A percentile compares a stretch with the other conserved stretches of the same genome.
Conservation (phyloP, 2,888 invertebrate genomes). For the Diplolepis rosae region DNA sequence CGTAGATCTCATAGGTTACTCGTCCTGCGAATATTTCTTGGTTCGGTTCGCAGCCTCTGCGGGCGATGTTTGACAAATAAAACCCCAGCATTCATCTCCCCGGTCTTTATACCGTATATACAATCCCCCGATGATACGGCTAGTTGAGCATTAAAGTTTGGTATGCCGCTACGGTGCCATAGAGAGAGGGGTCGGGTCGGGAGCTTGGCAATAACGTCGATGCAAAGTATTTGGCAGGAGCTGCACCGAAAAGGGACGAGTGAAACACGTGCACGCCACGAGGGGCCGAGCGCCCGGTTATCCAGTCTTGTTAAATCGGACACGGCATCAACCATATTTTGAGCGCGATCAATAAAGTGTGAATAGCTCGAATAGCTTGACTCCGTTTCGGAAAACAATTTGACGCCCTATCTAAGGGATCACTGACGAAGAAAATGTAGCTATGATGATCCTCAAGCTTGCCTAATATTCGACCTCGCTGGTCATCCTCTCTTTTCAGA, state of each 20-base stretch:
- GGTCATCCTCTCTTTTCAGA: not conserved
- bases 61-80: constrained; percentile 70
- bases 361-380: constrained; percentile 47
- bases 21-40: constrained; percentile 25
- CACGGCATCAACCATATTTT: constrained; percentile 66
- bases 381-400: constrained; percentile 45
- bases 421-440: constrained; percentile 24
- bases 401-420: constrained; percentile 35
- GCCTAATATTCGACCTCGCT: constrained; percentile 13
- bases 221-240: constrained; percentile 64
- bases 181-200: constrained; percentile 34
- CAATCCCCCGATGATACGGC: constrained; percentile 70
- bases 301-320: constrained; percentile 56
- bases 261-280: constrained; percentile 67
- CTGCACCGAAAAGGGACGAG: constrained; percentile 37
- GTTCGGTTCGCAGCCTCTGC: constrained; percentile 34
- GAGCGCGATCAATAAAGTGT: constrained; percentile 57
- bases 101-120: constrained; percentile 52
- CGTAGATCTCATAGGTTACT: constrained; percentile 12
- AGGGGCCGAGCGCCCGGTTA: constrained; percentile 49
- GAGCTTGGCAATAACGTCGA: constrained; percentile 58
- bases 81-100: constrained; percentile 56
- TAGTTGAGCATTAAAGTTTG: constrained; percentile 71
- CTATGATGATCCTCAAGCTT: not conserved
- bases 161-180: constrained; percentile 63